phyloP scores from a whole-genome alignment of 1,140 invertebrate species.

The Trichonephila inaurata region DNA sequence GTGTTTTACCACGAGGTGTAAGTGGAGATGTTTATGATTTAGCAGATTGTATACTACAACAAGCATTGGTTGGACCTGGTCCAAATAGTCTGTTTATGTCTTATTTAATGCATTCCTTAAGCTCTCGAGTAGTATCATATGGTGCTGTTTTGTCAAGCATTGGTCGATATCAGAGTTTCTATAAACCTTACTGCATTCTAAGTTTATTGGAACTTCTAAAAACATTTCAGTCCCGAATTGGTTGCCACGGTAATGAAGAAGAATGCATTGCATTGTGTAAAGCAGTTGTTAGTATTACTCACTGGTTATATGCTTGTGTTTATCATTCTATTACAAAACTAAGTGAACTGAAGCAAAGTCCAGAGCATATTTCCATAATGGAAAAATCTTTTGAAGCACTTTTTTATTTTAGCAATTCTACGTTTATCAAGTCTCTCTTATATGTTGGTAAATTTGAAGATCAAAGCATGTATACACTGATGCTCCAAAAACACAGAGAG shows the following conservation, averaged over 20 bases:
- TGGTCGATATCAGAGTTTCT: constrained; percentile 89
- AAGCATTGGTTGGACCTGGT: constrained; percentile 93
- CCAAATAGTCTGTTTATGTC: constrained; percentile 94
- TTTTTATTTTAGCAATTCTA: constrained; percentile 79
- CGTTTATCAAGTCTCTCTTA: constrained; percentile 81
- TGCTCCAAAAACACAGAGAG: constrained; percentile 77
- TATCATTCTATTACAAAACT: constrained; percentile 79
- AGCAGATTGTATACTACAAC: constrained; percentile 94
- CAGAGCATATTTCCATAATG: constrained; percentile 80
- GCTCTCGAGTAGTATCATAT: constrained; percentile 92
- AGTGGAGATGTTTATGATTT: constrained; percentile 95
- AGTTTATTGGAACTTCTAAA: constrained; percentile 93
- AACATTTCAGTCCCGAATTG: constrained; percentile 77
- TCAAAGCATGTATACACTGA: constrained; percentile 78
- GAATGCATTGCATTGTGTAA: constrained; percentile 80
- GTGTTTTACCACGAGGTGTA: constrained; percentile 83
- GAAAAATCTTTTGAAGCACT: constrained; percentile 80
- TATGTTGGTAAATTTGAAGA: constrained; percentile 82
- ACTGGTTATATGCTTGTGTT: constrained; percentile 80
- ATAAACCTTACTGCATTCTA: constrained; percentile 92
- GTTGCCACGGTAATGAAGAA: constrained; percentile 80
- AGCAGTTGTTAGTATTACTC: constrained; percentile 79
- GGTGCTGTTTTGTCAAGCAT: constrained; percentile 93
- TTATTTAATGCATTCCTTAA: constrained; percentile 94
- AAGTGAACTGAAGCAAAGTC: constrained; percentile 78